Conservation (phyloP, 2,797 vertebrate genomes). For the Micropoecilia bifurca region DNA sequence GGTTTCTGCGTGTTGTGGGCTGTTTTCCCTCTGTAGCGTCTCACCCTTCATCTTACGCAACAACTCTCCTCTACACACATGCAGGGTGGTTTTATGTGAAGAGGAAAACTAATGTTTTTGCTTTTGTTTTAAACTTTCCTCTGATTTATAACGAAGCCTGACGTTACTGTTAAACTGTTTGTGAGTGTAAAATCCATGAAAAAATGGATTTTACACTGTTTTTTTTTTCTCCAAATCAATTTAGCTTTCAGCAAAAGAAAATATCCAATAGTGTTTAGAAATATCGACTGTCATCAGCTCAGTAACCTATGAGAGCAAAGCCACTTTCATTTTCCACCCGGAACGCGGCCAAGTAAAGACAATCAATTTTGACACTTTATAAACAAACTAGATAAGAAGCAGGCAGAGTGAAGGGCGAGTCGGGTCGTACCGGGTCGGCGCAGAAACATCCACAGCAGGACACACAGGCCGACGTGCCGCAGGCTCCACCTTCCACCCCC, state of each 20-base stretch:
- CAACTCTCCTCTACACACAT: background rate
- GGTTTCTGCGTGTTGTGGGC: background rate
- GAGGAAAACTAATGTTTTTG: background rate
- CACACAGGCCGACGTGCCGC: conserved; percentile 17
- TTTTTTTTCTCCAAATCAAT: background rate
- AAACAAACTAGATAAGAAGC: background rate
- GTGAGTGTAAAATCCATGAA: background rate
- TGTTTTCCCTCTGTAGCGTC: background rate
- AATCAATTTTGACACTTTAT: background rate
- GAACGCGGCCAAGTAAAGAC: background rate
- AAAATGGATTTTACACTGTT: background rate
- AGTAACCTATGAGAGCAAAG: background rate
- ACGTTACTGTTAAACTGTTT: background rate
- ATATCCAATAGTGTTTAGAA: background rate
- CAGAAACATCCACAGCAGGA: conserved; percentile 59
- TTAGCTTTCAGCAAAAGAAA: background rate
- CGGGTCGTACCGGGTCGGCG: conserved; percentile 44
- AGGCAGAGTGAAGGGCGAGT: background rate
- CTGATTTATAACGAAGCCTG: background rate
- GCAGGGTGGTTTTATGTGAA: background rate
- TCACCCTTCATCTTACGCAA: background rate
- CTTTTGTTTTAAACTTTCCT: background rate
- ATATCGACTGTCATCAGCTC: background rate
- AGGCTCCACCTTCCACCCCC: conserved; percentile 41
- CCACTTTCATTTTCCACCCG: background rate